phyloP scores from a whole-genome alignment of 2,113 vertebrate genomes.

The Nycticryphes semicollaris region DNA sequence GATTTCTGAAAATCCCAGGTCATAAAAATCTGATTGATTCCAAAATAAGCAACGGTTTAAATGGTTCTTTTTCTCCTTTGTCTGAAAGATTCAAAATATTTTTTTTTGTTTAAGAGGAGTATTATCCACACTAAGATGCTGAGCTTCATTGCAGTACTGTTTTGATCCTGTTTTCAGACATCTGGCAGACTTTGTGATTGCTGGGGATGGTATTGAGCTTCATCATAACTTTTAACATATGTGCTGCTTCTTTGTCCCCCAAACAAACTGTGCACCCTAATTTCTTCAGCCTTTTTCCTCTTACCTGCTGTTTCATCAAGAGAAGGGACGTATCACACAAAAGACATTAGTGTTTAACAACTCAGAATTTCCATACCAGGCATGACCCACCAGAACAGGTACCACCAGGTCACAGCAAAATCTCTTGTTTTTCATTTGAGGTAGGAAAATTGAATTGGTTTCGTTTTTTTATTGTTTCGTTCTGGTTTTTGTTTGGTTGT shows the following conservation, averaged over 20 bases:
- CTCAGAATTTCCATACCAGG: not conserved
- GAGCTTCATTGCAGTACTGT: not conserved
- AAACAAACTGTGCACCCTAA: not conserved
- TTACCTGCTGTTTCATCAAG: not conserved
- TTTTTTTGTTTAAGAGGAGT: not conserved
- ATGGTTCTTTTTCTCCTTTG: not conserved
- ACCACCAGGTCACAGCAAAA: not conserved
- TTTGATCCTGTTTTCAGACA: not conserved
- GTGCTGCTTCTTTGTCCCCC: not conserved
- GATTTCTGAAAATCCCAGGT: not conserved
- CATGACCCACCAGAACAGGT: not conserved
- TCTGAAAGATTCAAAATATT: not conserved
- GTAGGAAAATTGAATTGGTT: not conserved
- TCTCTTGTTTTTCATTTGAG: not conserved
- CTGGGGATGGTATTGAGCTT: not conserved
- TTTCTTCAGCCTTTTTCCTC: not conserved
- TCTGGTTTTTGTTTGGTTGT: not conserved
- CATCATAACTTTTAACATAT: not conserved
- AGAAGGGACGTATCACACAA: not conserved
- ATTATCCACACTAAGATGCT: not conserved
- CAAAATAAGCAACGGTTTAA: not conserved
- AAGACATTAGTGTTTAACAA: not conserved
- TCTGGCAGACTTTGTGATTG: not conserved
- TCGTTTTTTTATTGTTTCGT: too few relatives aligned
- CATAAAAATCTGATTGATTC: not conserved